Evolutionary conservation across 2,797 vertebrate genomes (phyloP).

Genomic region (Crocodylus rhombifer): DNA sequence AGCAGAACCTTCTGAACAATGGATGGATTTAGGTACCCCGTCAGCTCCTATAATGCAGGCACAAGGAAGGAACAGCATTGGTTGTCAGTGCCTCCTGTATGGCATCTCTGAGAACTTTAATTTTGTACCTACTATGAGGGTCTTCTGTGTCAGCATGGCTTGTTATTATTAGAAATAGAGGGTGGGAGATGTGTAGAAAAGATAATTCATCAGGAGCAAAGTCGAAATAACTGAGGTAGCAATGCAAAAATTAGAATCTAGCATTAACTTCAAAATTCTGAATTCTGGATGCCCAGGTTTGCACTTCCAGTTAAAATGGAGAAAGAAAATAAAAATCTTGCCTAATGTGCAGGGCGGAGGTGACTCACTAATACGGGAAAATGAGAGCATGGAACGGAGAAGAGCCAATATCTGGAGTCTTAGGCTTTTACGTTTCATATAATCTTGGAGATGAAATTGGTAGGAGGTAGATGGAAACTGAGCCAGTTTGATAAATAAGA

Average conservation of each 20-base stretch:
- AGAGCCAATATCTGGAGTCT: neutral
- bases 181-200: neutral
- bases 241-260: neutral
- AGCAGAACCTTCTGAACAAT: neutral
- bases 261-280: neutral
- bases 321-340: too few species aligned
- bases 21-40: fast-evolving
- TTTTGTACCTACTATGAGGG: neutral
- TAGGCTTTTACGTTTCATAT: neutral
- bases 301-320: too few species aligned
- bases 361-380: too few species aligned
- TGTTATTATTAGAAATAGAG: neutral
- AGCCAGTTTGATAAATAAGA: neutral
- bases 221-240: neutral
- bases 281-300: too few species aligned
- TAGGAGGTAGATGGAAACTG: neutral
- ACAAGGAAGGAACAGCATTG: neutral
- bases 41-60: neutral
- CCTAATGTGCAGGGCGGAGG: too few species aligned
- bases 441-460: neutral
- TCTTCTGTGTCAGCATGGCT: neutral
- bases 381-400: neutral
- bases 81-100: neutral
- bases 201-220: neutral
- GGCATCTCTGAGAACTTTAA: neutral